Base-by-base conservation (phyloP, 2,113 vertebrate species). In the Tragulus kanchil region DNA sequence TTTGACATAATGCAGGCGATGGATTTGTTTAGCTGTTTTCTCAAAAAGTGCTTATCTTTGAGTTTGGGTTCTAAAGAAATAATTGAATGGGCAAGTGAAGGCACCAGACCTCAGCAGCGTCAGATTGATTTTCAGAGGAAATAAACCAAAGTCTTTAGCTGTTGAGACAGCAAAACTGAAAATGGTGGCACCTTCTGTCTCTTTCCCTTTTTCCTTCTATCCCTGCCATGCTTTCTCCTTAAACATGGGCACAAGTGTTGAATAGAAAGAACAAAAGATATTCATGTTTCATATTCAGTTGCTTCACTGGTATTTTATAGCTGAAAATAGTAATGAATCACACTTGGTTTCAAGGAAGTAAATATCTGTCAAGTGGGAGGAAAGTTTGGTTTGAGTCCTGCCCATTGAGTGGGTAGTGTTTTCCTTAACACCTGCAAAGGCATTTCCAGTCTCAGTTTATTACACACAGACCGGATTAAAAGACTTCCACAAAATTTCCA, bases 81-180 rank as follows among this genome's bases (percentile, higher is more conserved):
- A 95, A 97, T 84, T 85, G 84, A 90, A 78, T 52, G 93, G 85
- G 82, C 87, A 96, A 97, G 19, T 65, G 85, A 95, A 65, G 64
- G 50, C 54, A 17, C 45, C 73, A 79, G 89, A 85, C 21, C 78
- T 96, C 62, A 65, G 62, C 17, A 1, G 48, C 1, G 17, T 97
- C 84, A 95, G 54, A 81, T 17, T 93, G 87, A 95, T 89, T 97
- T 77, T 31, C 62, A 85, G 31, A 77, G 65, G 45, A 93, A 95
- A 81, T 84, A 83, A 92, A 92, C 48, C 17, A 31, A 89, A 62
- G 31, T 61, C 54, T 90, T 89, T 25, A 78, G 56, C 42, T 75
- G 31, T 50, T n/a, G 52, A 85, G 87, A 94, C 36, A 71, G 77
- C 52, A 64, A 50, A 93, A 36, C 54, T 85, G 58, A 81, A 71